Base-by-base conservation (phyloP, 1,140 invertebrate species). In the Caerostris darwini region DNA sequence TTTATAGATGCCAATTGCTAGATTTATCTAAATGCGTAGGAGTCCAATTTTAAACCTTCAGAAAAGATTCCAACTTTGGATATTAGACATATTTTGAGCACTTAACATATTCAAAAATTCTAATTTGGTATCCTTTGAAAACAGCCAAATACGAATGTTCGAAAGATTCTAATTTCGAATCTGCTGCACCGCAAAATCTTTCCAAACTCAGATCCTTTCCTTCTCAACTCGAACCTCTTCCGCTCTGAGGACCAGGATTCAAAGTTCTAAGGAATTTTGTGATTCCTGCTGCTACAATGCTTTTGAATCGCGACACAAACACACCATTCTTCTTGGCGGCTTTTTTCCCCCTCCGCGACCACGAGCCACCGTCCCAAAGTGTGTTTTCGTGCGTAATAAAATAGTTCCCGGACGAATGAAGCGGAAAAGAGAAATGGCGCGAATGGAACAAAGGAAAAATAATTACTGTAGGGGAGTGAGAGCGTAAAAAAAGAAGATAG, bases 381-480 rank as follows among this genome's bases (percentile, higher is more conserved):
- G 82, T 19, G 82, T 54, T 57, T 54, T 83, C 54, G 82, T 19
- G 82, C 82, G 82, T 6, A 83, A 83, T 83, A 83, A 83, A 83
- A 83, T 83, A 57, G 82, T 83, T 83, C 82, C 17, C 34, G 56
- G 3, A 56, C n/a, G 82, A 83, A 58, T 19, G 82, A 58, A 58
- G 54, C 54, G 53, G 1, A 83, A 83, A 19, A 83, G 82, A 56
- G 54, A 83, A 58, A 58, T 58, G 82, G 82, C 3, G 82, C 54
- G 6, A 53, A 77, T 19, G 50, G 34, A 34, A 19, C 4, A 83
- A 83, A 83, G 57, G 54, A 19, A 56, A 77, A 77, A 77, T 77
- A 77, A 53, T 77, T 77, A 77, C 19, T 10, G 54, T 7, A 3
- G 17, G 14, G 5, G 12, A 14, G 54, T 7, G 53, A 83, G 81